Percentiles rank a stretch among this genome's conserved stretches.
Conservation (phyloP, 2,888 invertebrate genomes). For the Prosopocoilus inquinatus region DNA sequence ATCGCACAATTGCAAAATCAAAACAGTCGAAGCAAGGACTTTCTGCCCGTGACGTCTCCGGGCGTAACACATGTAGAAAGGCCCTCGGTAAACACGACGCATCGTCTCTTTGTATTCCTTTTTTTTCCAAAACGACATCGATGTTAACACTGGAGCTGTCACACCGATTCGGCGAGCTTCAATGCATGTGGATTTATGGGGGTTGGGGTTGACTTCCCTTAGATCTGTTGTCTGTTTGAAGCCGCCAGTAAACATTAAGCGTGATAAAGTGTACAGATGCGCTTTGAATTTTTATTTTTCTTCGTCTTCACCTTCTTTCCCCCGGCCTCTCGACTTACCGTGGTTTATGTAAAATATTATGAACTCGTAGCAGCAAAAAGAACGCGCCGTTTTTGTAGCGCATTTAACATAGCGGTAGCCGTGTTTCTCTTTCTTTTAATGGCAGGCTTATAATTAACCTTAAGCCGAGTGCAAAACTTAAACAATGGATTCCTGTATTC, state of each 20-base stretch:
- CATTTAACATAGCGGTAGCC: neutral
- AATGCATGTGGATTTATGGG: conserved; percentile 37
- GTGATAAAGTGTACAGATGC: conserved; percentile 26
- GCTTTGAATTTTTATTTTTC: conserved; percentile 19
- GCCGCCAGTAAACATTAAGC: conserved; percentile 27
- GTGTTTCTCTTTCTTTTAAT: neutral
- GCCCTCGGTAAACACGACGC: conserved; percentile 40
- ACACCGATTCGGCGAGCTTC: conserved; percentile 37
- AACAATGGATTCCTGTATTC: neutral
- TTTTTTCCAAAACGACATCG: conserved; percentile 39
- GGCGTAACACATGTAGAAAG: conserved; percentile 37
- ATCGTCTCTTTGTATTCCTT: conserved; percentile 41
- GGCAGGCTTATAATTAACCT: conserved; percentile 2
- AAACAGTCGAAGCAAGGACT: conserved; percentile 22
- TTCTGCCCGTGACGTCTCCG: conserved; percentile 29
- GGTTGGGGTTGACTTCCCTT: conserved; percentile 26
- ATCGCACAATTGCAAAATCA: conserved; percentile 10
- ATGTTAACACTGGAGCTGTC: conserved; percentile 43
- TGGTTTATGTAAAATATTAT: neutral
- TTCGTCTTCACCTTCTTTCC: neutral
- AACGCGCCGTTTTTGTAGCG: neutral
- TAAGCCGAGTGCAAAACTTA: neutral
- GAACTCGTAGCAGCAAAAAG: neutral
- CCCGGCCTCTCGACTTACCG: neutral
- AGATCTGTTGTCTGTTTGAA: conserved; percentile 20